Evolutionary conservation across 1,140 invertebrate species (phyloP), one percentile per base, ranked within the genome.

Genomic region (Eumeta japonica): DNA sequence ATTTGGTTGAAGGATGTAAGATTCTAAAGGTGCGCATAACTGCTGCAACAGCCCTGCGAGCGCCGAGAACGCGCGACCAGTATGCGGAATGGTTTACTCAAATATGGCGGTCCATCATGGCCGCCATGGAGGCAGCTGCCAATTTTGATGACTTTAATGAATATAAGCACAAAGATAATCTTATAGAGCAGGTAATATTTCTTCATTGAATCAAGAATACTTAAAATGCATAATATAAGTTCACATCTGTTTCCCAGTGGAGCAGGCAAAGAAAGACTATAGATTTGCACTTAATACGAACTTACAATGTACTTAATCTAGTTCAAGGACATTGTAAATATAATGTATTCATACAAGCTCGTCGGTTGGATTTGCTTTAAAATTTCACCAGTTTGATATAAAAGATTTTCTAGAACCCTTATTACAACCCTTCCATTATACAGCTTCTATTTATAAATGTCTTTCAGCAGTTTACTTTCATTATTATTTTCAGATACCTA

Each of bases 21-120:
- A 84, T 84, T 54, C 78, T 84, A n/a, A 84, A 84, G 68, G 82
- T 84, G 5, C 81, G 90, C 14, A 91, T 90, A 41, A 92, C 90
- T 63, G 90, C 89, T 7, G 85, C 87, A 1, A 76, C 81, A 36
- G 89, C 89, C 1, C 55, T 94, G 24, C 79, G 83, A 0, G 77
- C 86, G 51, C 78, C 83, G 35, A 39, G 56, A 16, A 45, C 57
- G 2, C 72, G 87, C 10, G 33, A 57, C 10, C 68, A 79, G 15
- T 89, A 88, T 51, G 87, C 81, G 0, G 56, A 65, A 4, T 77
- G 83, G 35, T 85, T 80, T 48, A 49, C 76, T 3, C 52, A 41
- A 3, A 64, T 88, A 7, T 93, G 90, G 89, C 74, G 78, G 10
- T 81, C 79, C 13, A 58, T 91, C 1, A 62, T 90, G 16, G 72